Base-by-base conservation (phyloP, 2,113 vertebrate genomes). In the Herpailurus yagouaroundi region DNA sequence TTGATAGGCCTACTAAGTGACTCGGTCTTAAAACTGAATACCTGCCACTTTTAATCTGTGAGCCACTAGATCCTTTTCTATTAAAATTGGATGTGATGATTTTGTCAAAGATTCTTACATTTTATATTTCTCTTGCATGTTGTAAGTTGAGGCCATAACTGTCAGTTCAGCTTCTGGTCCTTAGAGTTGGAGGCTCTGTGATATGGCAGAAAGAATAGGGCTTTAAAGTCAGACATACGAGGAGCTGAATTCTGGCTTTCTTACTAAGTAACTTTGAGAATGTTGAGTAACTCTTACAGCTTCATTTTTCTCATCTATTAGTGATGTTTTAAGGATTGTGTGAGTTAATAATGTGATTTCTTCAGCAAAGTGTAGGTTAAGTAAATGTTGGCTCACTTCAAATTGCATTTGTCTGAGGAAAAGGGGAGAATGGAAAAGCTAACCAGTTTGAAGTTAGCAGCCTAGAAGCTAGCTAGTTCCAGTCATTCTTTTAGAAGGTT, bases 331-430 rank as follows among this genome's bases (percentile, higher is more conserved):
- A 90, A 94, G 48, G 14, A 71, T 95, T 69, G 52, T n/a, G 60
- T 80, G 31, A 93, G 45, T 80, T 60, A 74, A 77, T 50, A 57
- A 29, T 45, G 4, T 88, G 57, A 64, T 80, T 89, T 76, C 64
- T 41, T 23, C 41, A 36, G 60, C 2, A 55, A 92, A 64, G 31
- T 45, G 16, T 85, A 84, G 76, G 48, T 25, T 25, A 73, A 83
- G 45, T 76, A 77, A 91, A 64, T 19, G 1, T 27, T 82, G 50
- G 14, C 29, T 89, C 27, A 60, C 7, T 60, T 73, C 21, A 73
- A 55, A 74, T 50, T 73, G 45, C 63, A 27, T 94, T 87, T 95
- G 23, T 92, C 48, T 80, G 74, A 95, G 69, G 13, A 88, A 83
- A 57, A 88, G 33, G 27, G 68, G 21, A 45, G 55, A 66, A 27